phyloP scores from a whole-genome alignment of 2,797 vertebrate genomes.

The Lacerta bilineata region DNA sequence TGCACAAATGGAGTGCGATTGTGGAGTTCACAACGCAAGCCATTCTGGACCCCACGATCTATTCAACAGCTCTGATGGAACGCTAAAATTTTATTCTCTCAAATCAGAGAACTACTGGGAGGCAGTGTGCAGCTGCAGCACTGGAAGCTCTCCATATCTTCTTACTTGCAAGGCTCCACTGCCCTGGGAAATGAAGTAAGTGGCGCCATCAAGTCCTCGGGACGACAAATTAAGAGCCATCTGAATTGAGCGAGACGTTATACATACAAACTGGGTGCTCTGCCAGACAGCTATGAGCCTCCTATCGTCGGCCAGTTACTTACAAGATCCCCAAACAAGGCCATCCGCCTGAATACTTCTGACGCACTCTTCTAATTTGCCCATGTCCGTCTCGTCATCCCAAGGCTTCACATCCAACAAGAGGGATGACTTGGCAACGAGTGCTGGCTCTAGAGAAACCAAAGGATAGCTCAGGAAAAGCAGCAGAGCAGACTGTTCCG shows the following conservation, averaged over 20 bases:
- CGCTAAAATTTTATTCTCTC: background rate
- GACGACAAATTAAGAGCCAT: background rate
- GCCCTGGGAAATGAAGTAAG: background rate
- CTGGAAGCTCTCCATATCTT: too few relatives aligned
- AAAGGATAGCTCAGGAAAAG: background rate
- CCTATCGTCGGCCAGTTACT: slow-evolving; percentile 69
- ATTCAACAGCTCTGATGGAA: background rate
- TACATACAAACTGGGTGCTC: background rate
- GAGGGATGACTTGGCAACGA: slow-evolving; percentile 94
- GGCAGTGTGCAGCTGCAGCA: too few relatives aligned
- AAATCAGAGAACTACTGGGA: background rate
- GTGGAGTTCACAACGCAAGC: background rate
- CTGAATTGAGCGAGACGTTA: background rate
- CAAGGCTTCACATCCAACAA: slow-evolving; percentile 94
- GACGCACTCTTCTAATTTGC: slow-evolving; percentile 93
- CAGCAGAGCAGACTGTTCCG: background rate
- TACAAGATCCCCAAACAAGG: slow-evolving; percentile 96
- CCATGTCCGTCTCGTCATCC: slow-evolving; percentile 98
- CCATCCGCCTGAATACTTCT: slow-evolving; percentile 92
- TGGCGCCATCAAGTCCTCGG: background rate
- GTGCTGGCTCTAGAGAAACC: slow-evolving; percentile 84
- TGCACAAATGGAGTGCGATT: background rate
- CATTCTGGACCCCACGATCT: background rate
- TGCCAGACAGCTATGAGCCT: background rate
- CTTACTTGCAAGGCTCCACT: too few relatives aligned